Base-by-base conservation (phyloP, 2,888 invertebrate species). In the Stomorhina lunata region DNA sequence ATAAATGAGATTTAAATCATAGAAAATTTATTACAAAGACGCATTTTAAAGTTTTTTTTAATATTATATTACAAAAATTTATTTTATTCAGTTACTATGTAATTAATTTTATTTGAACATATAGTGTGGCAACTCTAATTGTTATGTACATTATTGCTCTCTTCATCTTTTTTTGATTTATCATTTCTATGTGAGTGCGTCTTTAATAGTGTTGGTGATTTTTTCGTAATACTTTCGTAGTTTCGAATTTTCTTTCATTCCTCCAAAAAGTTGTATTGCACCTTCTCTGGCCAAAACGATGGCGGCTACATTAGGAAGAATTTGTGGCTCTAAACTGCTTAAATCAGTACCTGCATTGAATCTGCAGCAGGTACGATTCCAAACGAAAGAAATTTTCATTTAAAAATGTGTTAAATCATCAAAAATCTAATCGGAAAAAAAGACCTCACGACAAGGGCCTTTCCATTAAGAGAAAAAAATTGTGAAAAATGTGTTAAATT, bases 271-370 rank as follows among this genome's bases (percentile, higher is more conserved):
- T 88, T 86, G 80, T 85, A 80, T 87, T 86, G 85, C 87, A 86
- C 85, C 85, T 86, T 86, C 87, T 88, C 88, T 93, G 93, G 96
- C 94, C 93, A 96, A 96, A 96, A 96, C 94, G 93, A 96, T 96
- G 96, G 96, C 96, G 94, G 95, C 95, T 92, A 94, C 95, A 92
- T 94, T 96, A 92, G 95, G 96, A 93, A 94, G 96, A 93, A 94
- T 96, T 94, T 96, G 94, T 93, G 95, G 95, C 92, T 94, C 95
- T 91, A 94, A 95, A 92, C 94, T 96, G 92, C 93, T 96, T 90
- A 96, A 95, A 94, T 93, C 94, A 88, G 93, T 93, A 92, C 94
- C 94, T 92, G 92, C 92, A 87, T 87, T 94, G 90, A 92, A 94
- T 90, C 92, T 94, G 89, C 94, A 94, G 91, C 96, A 96, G 95